Evolutionary conservation across 2,113 vertebrate species (phyloP).

Genomic region (Salvelinus namaycush): DNA sequence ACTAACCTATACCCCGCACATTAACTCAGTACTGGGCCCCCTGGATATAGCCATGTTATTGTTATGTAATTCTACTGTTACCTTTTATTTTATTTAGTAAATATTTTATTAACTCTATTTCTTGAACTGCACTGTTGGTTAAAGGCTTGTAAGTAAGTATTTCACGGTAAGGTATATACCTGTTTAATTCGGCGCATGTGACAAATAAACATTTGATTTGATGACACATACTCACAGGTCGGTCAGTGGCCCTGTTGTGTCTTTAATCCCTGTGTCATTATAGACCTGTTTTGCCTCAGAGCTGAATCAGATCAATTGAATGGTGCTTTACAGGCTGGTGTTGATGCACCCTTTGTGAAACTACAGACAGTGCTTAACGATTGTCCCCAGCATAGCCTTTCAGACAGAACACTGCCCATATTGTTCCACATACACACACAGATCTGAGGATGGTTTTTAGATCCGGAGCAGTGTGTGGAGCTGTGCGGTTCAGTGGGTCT

Average conservation of each 20-base stretch:
- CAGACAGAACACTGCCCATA: not conserved
- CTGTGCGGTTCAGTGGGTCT: no score
- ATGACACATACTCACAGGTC: not conserved
- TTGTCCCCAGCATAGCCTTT: not conserved
- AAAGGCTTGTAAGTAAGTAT: no score
- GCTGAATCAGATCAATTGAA: not conserved
- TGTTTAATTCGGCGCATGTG: no score
- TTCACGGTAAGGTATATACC: no score
- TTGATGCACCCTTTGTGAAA: not conserved
- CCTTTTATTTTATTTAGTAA: no score
- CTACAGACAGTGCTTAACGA: not conserved
- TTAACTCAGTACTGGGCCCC: no score
- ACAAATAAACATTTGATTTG: no score
- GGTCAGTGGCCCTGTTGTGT: not conserved
- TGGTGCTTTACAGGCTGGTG: not conserved
- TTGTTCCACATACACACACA: not conserved
- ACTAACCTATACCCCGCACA: no score
- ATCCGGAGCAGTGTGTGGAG: not conserved
- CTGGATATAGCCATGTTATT: no score
- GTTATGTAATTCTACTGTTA: no score
- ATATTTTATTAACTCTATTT: no score
- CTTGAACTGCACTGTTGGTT: no score
- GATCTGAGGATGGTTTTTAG: not conserved
- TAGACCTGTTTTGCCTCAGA: not conserved
- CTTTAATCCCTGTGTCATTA: not conserved